These are phyloP conservation scores for Nymphalis io DNA, from an alignment of 1,140 invertebrate genomes.

Conservation along the genomic window DNA sequence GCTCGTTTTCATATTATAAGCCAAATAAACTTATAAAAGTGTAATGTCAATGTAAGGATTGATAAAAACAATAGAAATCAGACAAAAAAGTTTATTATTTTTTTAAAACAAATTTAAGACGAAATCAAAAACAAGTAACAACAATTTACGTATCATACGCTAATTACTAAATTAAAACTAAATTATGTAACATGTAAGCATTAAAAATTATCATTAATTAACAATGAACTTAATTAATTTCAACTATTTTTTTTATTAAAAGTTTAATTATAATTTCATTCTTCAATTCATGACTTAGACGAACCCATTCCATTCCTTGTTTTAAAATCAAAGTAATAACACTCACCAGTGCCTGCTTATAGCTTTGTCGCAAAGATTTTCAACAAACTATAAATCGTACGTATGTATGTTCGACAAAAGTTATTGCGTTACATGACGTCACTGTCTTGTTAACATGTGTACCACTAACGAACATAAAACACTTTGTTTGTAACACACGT, in stretches of 20 bases:
- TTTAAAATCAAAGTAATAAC: neutral
- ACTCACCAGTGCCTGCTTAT: too few species aligned
- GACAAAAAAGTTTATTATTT: constrained; percentile 19
- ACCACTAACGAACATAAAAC: too few species aligned
- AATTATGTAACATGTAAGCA: neutral
- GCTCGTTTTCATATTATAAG: too few species aligned
- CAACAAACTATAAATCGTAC: too few species aligned
- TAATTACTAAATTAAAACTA: neutral
- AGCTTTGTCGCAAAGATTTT: too few species aligned
- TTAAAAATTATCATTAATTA: constrained; percentile 7
- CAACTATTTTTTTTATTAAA: neutral
- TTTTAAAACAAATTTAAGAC: constrained; percentile 19
- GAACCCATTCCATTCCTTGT: neutral
- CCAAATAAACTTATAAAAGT: too few species aligned
- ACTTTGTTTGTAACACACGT: too few species aligned
- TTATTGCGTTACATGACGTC: too few species aligned
- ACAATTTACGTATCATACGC: constrained; percentile 13
- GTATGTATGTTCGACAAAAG: too few species aligned
- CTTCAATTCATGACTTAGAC: constrained; percentile 6
- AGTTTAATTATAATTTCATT: neutral
- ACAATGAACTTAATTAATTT: neutral
- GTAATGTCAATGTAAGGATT: too few species aligned
- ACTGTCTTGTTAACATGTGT: too few species aligned
- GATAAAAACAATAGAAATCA: too few species aligned
- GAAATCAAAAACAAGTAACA: constrained; percentile 25